Evolutionary conservation across 2,888 invertebrate genomes (phyloP).

Genomic region (Helicoverpa assulta): DNA sequence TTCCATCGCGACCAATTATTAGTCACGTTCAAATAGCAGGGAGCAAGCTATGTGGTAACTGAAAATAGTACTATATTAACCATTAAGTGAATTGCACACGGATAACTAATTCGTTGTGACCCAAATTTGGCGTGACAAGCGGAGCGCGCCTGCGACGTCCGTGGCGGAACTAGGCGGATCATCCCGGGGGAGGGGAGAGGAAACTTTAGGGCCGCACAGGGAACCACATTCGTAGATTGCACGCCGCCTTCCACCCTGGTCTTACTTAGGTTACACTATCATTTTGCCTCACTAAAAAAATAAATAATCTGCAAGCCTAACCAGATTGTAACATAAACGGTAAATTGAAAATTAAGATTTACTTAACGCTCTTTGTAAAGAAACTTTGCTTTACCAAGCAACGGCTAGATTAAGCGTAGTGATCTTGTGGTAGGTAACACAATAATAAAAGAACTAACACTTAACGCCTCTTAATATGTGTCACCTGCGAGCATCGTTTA

Average conservation of each 20-base stretch:
- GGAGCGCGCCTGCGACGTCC: slow-evolving; percentile 69
- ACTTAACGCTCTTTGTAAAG: slow-evolving; percentile 6
- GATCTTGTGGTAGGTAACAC: slow-evolving; percentile 8
- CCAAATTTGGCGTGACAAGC: slow-evolving; percentile 82
- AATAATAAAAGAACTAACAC: slow-evolving; percentile 22
- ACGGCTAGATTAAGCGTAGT: slow-evolving; percentile 2
- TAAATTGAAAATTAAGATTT: slow-evolving; percentile 32
- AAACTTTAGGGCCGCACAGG: slow-evolving; percentile 76
- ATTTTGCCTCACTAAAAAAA: slow-evolving; percentile 24
- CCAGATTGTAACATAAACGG: slow-evolving; percentile 27
- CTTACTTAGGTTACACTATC: slow-evolving; percentile 52
- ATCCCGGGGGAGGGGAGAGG: slow-evolving; percentile 77
- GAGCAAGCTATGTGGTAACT: slow-evolving; percentile 58
- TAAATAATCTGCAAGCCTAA: not conserved
- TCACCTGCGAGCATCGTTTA: slow-evolving; percentile 41
- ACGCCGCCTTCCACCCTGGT: slow-evolving; percentile 55
- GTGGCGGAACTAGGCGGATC: slow-evolving; percentile 78
- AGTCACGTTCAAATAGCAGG: slow-evolving; percentile 49
- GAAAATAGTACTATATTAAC: slow-evolving; percentile 67
- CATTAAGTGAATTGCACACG: slow-evolving; percentile 77
- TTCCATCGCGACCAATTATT: slow-evolving; percentile 64
- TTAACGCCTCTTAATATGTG: slow-evolving; percentile 15
- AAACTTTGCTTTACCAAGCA: slow-evolving; percentile 37
- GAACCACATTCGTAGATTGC: slow-evolving; percentile 65
- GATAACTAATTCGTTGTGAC: slow-evolving; percentile 83